A percentile compares a stretch with the other conserved stretches of the same genome.
phyloP scores from a whole-genome alignment of 53 echinoderm and acorn worm genomes.

The Crossaster papposus region DNA sequence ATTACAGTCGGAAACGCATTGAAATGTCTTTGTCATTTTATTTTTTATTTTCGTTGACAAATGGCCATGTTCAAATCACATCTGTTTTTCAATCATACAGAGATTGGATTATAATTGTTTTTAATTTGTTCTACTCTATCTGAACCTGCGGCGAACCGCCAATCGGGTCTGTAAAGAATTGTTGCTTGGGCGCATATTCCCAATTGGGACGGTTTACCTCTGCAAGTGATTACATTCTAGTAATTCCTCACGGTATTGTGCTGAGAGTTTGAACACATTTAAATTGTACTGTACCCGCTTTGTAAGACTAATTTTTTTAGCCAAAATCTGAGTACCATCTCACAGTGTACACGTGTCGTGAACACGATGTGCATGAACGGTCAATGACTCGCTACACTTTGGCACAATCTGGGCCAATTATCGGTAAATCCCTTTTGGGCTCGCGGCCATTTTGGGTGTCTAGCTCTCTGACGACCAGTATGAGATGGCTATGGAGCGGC shows the following conservation, averaged over 20 bases:
- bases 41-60: too few species aligned
- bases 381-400: constrained; percentile 14
- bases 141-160: not conserved
- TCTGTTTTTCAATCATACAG: not conserved
- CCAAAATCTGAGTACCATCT: not conserved
- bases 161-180: not conserved
- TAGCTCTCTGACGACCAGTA: not conserved
- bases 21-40: too few species aligned
- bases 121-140: not conserved
- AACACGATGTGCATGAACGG: not conserved
- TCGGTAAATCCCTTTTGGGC: not conserved
- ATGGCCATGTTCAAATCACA: too few species aligned
- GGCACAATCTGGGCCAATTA: constrained; percentile 11
- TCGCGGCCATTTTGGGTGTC: constrained; percentile 17
- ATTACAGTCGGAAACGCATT: too few species aligned
- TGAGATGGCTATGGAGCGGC: not conserved
- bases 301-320: too few species aligned
- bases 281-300: too few species aligned
- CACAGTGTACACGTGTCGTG: not conserved
- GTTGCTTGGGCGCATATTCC: not conserved
- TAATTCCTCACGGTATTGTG: too few species aligned
- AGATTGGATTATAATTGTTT: not conserved
- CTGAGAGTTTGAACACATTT: too few species aligned
- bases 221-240: not conserved
- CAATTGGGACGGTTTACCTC: not conserved